Conservation (phyloP, 2,888 invertebrate genomes). For the Megalurothrips usitatus region DNA sequence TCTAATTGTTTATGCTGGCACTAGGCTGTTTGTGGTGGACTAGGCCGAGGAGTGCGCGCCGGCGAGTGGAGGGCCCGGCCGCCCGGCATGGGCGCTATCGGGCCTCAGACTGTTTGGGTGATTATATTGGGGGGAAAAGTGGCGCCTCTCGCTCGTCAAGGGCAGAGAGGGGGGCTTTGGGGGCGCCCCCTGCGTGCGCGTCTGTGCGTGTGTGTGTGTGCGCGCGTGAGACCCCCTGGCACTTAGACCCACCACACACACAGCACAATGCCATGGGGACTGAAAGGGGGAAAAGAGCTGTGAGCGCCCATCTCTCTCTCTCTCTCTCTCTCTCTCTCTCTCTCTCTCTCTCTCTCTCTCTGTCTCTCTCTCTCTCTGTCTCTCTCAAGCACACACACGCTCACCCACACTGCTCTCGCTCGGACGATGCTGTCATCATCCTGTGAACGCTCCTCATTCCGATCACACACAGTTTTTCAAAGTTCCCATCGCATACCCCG, state of each 20-base stretch:
- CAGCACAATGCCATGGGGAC: not conserved
- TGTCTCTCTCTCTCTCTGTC: too few relatives aligned
- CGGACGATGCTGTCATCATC: not conserved
- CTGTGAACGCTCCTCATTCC: not conserved
- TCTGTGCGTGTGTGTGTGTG: too few relatives aligned
- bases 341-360: too few relatives aligned
- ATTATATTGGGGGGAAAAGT: constrained; percentile 22
- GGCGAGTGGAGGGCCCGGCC: not conserved
- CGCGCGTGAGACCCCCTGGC: not conserved
- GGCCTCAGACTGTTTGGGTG: constrained; percentile 22
- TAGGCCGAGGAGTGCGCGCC: not conserved
- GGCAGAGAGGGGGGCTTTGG: not conserved
- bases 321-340: too few relatives aligned
- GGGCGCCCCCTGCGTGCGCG: too few relatives aligned
- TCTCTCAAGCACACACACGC: too few relatives aligned
- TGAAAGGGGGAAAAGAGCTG: too few relatives aligned
- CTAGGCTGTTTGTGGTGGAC: constrained; percentile 16
- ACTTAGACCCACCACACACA: not conserved
- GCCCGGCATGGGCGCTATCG: not conserved
- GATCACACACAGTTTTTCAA: not conserved
- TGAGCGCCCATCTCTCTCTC: too few relatives aligned
- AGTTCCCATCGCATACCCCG: not conserved
- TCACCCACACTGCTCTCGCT: too few relatives aligned
- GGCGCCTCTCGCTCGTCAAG: constrained; percentile 19
- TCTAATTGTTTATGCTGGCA: constrained; percentile 23